phyloP scores from a whole-genome alignment of 2,888 invertebrate species.

The Antheraea assamensis region DNA sequence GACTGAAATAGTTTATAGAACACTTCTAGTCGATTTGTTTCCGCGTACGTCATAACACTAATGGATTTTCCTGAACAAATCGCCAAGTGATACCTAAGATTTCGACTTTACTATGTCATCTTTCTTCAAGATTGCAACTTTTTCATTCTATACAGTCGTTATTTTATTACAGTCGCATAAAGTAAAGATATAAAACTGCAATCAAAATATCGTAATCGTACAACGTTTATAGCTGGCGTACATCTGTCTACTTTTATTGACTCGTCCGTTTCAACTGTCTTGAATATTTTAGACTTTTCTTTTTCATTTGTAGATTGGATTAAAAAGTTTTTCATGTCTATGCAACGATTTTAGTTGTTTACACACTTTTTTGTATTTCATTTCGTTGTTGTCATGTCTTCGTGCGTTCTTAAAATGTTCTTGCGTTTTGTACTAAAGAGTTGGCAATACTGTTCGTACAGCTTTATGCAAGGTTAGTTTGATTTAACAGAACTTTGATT shows the following conservation, averaged over 20 bases:
- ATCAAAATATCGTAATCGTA: conserved; percentile 45
- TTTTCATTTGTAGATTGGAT: not conserved
- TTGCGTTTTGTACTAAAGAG: no score
- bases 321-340: not conserved
- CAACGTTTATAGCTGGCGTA: conserved; percentile 35
- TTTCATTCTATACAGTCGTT: conserved; percentile 39
- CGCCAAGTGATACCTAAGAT: conserved; percentile 52
- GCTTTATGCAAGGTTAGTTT: no score
- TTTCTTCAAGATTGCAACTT: conserved; percentile 47
- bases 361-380: not conserved
- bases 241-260: conserved; percentile 31
- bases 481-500: no score
- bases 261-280: conserved; percentile 5
- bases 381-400: not conserved
- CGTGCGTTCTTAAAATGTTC: no score
- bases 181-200: conserved; percentile 46
- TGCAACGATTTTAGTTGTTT: no score
- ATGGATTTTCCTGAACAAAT: conserved; percentile 60
- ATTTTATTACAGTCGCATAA: conserved; percentile 52
- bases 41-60: conserved; percentile 55
- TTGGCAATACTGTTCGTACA: no score
- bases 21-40: conserved; percentile 37
- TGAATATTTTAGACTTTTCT: not conserved
- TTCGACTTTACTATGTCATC: conserved; percentile 45
- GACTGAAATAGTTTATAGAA: not conserved